Evolutionary conservation across 2,113 vertebrate species (phyloP), one percentile per base, ranked within the genome.

Genomic region (Siniperca chuatsi): DNA sequence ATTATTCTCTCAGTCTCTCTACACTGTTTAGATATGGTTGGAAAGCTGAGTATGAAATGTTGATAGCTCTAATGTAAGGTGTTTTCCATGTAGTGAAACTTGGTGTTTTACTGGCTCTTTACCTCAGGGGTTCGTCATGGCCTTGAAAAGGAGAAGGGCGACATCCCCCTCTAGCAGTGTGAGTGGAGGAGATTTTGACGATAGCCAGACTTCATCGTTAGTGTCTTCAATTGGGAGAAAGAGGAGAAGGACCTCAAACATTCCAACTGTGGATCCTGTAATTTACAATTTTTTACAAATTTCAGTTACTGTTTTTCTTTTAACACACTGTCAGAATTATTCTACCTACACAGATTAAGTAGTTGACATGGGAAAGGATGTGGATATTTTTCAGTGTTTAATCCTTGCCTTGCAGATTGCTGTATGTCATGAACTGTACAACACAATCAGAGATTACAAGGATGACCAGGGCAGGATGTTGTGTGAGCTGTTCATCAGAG

Each of bases 181-280:
- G 94, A 99, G 98, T 4, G 97, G 97, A 84, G 98, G 98, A 84
- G 98, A 99, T 90, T 98, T 99, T 91, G 98, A 99, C 50, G 98
- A 99, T 23, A 95, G 96, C 76, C 98, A 98, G 92, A 96, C 97
- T 89, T 96, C 97, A 82, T 95, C 97, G 16, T 96, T 96, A 12
- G 87, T 94, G 60, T 96, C 97, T 92, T 98, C 97, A 87, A 96
- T 97, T 73, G 97, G 97, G 93, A 96, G 98, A 88, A 99, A 99
- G 94, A 97, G 98, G 87, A 97, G 97, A 94, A 96, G 97, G 92
- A 97, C 97, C 87, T 96, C 97, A 86, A 99, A 97, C 92, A 97
- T 99, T 93, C 97, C 98, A 48, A 97, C 98, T 73, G 98, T 99
- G 87, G 98, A 99, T 96, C 98, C 98, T 92, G 98, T 99, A 96